phyloP scores from a whole-genome alignment of 2,797 vertebrate genomes.

The Acrocephalus scirpaceus region DNA sequence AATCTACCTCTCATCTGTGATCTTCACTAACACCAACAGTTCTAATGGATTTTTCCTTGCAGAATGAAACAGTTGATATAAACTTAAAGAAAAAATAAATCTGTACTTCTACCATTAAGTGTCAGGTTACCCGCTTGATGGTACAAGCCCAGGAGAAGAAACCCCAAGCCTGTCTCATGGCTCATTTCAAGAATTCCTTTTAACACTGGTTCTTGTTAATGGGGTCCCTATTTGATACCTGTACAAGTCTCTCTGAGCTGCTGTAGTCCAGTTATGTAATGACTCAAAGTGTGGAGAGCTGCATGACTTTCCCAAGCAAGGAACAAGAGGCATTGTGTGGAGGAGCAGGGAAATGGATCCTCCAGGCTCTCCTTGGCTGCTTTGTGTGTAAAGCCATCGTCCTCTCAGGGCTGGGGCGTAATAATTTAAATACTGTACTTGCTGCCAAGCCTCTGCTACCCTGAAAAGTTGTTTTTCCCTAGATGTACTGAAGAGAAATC shows the following conservation, averaged over 20 bases:
- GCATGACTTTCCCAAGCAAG: not conserved
- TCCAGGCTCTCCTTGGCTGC: not conserved
- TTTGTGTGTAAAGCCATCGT: accelerated
- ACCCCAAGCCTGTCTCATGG: not conserved
- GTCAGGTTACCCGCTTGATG: not conserved
- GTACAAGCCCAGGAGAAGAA: not conserved
- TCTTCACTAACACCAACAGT: not conserved
- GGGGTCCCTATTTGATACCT: not conserved
- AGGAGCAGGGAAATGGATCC: not conserved
- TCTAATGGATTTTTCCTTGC: not conserved
- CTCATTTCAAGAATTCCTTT: not conserved
- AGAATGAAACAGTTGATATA: not conserved
- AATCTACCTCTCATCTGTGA: not conserved
- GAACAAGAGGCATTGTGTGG: not conserved
- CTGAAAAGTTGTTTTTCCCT: not conserved
- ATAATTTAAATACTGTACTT: not conserved
- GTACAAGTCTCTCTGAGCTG: not conserved
- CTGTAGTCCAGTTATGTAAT: not conserved
- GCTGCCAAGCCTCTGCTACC: not conserved
- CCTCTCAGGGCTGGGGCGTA: not conserved
- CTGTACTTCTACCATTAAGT: not conserved
- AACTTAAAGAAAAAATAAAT: not conserved
- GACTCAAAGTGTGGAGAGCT: not conserved
- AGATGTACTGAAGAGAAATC: not conserved
- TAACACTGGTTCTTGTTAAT: not conserved